Evolutionary conservation across 2,113 vertebrate genomes (phyloP).

Genomic region (Hemichromis elongatus): DNA sequence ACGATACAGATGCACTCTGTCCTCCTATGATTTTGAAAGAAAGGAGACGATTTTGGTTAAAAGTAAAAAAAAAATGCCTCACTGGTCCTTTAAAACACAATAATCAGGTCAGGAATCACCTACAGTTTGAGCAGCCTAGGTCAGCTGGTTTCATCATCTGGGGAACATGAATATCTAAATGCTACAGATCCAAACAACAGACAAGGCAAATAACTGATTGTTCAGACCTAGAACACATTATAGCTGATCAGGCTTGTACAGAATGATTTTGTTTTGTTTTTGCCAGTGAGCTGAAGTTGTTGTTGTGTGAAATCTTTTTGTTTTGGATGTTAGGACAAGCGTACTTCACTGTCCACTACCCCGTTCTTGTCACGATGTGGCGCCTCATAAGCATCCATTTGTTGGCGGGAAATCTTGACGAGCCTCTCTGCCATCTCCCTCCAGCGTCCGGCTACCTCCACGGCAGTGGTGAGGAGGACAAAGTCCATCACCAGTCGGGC

Average conservation of each 20-base stretch:
- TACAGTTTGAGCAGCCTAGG: neutral
- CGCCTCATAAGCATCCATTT: constrained; percentile 96
- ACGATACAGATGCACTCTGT: neutral
- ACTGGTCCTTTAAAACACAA: neutral
- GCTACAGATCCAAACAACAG: neutral
- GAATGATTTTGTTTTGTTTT: neutral
- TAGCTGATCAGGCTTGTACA: neutral
- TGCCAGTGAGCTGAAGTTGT: neutral
- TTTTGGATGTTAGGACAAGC: neutral
- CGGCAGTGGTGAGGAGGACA: constrained; percentile 91
- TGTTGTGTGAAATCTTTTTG: neutral
- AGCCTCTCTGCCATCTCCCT: constrained; percentile 92
- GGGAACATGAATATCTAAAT: neutral
- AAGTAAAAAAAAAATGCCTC: neutral
- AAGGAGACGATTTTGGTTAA: neutral
- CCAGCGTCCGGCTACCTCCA: constrained; percentile 93
- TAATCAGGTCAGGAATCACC: neutral
- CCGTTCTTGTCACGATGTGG: constrained; percentile 87
- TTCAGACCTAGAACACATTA: neutral
- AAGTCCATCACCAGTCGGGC: constrained; percentile 93
- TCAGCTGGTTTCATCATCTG: neutral
- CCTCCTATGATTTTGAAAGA: neutral
- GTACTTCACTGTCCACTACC: constrained; percentile 88
- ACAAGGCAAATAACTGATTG: neutral
- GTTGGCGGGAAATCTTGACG: constrained; percentile 86